Evolutionary conservation across 2,113 vertebrate species (phyloP).

Genomic region (Balaeniceps rex): DNA sequence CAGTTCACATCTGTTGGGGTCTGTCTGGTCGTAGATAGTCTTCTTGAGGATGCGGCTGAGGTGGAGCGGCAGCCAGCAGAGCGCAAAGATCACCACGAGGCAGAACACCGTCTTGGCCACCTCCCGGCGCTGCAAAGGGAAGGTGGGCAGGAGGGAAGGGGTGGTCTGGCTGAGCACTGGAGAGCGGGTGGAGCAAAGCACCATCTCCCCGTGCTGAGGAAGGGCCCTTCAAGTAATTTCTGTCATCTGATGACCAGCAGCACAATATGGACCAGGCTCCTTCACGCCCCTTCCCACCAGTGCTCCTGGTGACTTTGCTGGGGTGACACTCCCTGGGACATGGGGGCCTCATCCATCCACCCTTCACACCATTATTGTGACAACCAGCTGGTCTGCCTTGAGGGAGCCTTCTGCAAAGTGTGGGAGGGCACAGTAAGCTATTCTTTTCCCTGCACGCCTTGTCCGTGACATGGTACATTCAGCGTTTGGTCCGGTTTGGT

Average conservation of each 20-base stretch:
- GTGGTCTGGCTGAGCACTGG: neutral
- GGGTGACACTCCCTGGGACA: neutral
- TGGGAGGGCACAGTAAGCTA: neutral
- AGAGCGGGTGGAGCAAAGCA: neutral
- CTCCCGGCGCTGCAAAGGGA: constrained; percentile 77
- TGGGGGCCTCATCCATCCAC: neutral
- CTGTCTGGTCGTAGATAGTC: constrained; percentile 81
- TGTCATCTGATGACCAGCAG: neutral
- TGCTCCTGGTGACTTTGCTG: neutral
- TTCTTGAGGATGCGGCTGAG: constrained; percentile 90
- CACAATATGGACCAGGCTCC: neutral
- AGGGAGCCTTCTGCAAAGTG: accelerated
- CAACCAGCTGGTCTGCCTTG: neutral
- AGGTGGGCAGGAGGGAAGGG: neutral
- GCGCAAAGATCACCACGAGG: constrained; percentile 87
- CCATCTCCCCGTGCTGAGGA: neutral
- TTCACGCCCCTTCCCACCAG: neutral
- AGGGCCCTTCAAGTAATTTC: neutral
- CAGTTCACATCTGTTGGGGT: constrained; percentile 87
- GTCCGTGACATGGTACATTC: neutral
- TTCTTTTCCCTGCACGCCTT: neutral
- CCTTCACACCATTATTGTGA: neutral
- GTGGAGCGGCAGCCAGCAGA: constrained; percentile 91
- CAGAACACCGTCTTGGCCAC: constrained; percentile 93
- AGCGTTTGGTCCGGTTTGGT: neutral